Evolutionary conservation across 1,140 invertebrate genomes (phyloP).

Genomic region (Eufriesea mexicana): DNA sequence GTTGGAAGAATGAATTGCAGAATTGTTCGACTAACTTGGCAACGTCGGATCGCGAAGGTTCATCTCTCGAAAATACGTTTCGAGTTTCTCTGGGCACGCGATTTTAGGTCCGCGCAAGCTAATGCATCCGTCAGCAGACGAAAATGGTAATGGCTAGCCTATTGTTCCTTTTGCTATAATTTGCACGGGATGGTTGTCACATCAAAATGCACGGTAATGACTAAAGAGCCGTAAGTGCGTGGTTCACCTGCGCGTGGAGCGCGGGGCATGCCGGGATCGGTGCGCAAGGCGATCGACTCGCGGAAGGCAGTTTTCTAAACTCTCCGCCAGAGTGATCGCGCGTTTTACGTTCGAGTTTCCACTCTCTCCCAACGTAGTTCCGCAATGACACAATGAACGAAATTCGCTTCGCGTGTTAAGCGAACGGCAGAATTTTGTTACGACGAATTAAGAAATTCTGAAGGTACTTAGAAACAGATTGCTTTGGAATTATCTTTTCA

Average conservation of each 20-base stretch:
- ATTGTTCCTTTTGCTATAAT: conserved; percentile 41
- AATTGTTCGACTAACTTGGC: neutral
- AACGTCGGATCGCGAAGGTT: neutral
- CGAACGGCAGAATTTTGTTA: no score
- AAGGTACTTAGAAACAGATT: no score
- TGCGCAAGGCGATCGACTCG: neutral
- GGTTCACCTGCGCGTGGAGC: neutral
- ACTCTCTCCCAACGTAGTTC: no score
- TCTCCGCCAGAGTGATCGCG: neutral
- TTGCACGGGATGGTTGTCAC: conserved; percentile 15
- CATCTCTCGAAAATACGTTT: neutral
- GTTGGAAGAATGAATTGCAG: no score
- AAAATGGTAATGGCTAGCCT: conserved; percentile 23
- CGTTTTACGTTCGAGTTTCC: no score
- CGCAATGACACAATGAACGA: no score
- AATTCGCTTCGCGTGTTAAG: no score
- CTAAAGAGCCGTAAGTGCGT: conserved; percentile 27
- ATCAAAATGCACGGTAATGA: conserved; percentile 29
- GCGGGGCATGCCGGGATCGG: neutral
- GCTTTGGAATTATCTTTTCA: no score
- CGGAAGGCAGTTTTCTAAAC: neutral
- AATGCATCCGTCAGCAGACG: conserved; percentile 1
- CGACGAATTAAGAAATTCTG: no score
- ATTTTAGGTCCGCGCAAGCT: no score
- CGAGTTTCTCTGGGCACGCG: neutral